Evolutionary conservation across 2,797 vertebrate species (phyloP).

Genomic region (Malacoctenus gilli): DNA sequence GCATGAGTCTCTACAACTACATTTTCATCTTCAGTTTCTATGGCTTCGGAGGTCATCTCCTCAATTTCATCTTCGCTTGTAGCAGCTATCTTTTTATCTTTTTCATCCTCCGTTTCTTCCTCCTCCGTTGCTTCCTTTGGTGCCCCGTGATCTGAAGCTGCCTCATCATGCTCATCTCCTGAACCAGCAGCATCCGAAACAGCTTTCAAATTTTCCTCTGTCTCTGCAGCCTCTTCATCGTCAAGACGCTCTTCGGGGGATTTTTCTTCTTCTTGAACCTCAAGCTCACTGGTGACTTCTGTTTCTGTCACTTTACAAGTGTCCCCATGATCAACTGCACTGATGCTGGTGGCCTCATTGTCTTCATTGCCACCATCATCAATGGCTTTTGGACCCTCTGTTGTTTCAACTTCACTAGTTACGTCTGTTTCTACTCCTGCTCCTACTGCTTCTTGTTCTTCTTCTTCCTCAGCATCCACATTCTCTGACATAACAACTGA

Average conservation of each 20-base stretch:
- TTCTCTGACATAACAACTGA: background rate
- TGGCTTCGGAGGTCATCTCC: conserved; percentile 9
- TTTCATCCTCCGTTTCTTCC: conserved; percentile 10
- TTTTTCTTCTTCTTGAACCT: too few species aligned
- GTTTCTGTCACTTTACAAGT: too few species aligned
- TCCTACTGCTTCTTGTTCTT: too few species aligned
- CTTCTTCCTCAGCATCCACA: background rate
- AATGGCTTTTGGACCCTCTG: too few species aligned
- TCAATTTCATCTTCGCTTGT: background rate
- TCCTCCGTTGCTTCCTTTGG: conserved; percentile 12
- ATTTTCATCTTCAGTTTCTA: background rate
- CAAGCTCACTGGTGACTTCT: too few species aligned
- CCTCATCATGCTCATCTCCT: background rate
- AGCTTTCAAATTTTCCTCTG: too few species aligned
- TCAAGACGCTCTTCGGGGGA: too few species aligned
- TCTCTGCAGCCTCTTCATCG: background rate
- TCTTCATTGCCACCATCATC: too few species aligned
- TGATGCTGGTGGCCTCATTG: too few species aligned
- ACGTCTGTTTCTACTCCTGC: too few species aligned
- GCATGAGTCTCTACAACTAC: conserved; percentile 6
- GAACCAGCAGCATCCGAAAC: background rate
- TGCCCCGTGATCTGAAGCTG: conserved; percentile 2
- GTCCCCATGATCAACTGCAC: too few species aligned
- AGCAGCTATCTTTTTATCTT: background rate
- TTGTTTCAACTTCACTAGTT: too few species aligned